Base-by-base conservation (phyloP, 2,888 invertebrate species). In the Caenorhabditis sp. region DNA sequence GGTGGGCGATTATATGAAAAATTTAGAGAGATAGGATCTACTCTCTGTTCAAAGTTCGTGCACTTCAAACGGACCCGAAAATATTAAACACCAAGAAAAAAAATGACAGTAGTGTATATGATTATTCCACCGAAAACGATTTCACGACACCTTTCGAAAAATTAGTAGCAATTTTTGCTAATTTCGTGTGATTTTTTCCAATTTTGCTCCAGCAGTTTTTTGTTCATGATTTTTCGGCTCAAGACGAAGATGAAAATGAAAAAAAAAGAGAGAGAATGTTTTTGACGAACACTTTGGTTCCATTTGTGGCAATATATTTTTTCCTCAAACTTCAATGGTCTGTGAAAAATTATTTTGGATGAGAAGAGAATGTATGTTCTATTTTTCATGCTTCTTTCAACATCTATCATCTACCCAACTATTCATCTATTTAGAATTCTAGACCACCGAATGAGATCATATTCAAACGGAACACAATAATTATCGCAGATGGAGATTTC, bases 1-100 rank as follows among this genome's bases (percentile, higher is more conserved):
- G 61, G 76, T 61, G 59, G 61, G 41, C 35, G 63, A 66, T 56
- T 76, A 76, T 76, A 59, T 49, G 41, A 70, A 49, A 68, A 59
- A 66, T 35, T 58, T n/a, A 19, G 22, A 75, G 61, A 51, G 66
- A 75, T 75, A 59, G 41, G 49, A 28, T 58, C 26, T 49, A 12
- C 64, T 38, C 35, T 54, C 16, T 49, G 54, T 68, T 68, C 38
- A 68, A 7, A 54, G 35, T 54, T 68, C 38, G 12, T 54, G 24
- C 38, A 54, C 68, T 54, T 68, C 68, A 68, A 68, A 68, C 54
- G 38, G 22, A 41, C 38, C 68, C 54, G 54, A 54, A 38, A 68
- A 38, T 26, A 38, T 38, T 68, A n/a, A n/a, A n/a, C n/a, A n/a
- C 10, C 14, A 68, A 5, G 7, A 22, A 14, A 14, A 26, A 54